Percentiles rank a stretch among this genome's conserved stretches.
phyloP scores from a whole-genome alignment of 1,140 invertebrate genomes.

The Lasioglossum baleicum region DNA sequence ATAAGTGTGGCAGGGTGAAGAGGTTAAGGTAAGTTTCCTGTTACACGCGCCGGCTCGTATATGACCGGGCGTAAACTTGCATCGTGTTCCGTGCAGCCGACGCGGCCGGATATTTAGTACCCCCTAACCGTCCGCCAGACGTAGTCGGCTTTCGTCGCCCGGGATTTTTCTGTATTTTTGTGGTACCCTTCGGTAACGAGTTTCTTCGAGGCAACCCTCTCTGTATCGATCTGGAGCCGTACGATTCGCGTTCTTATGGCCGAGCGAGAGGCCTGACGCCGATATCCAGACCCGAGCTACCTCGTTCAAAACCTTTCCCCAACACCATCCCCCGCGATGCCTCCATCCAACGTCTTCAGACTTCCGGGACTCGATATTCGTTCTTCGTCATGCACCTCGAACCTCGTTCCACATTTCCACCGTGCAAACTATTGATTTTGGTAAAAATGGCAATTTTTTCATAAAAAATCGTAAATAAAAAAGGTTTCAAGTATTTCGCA shows the following conservation, averaged over 20 bases:
- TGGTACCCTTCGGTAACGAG: conserved; percentile 37
- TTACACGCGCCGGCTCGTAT: conserved; percentile 50
- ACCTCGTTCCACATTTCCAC: not conserved
- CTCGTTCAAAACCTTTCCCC: not conserved
- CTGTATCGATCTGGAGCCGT: conserved; percentile 22
- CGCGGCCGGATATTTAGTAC: conserved; percentile 43
- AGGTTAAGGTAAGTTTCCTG: conserved; percentile 63
- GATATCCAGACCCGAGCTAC: not conserved
- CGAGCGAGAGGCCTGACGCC: not conserved
- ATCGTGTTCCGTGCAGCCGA: conserved; percentile 50
- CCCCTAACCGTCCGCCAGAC: conserved; percentile 34
- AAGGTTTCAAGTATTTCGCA: no score
- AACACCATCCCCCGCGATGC: not conserved
- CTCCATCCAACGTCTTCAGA: not conserved
- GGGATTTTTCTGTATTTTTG: conserved; percentile 46
- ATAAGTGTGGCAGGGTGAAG: conserved; percentile 63
- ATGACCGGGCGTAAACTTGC: conserved; percentile 57
- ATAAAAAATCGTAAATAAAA: no score
- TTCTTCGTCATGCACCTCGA: not conserved
- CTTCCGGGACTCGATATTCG: not conserved
- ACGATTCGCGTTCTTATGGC: conserved; percentile 11
- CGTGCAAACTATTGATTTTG: no score
- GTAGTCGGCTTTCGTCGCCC: conserved; percentile 26
- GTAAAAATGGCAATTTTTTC: no score
- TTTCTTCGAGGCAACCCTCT: no score